Base-by-base conservation (phyloP, 2,888 invertebrate genomes). In the Melieria crassipennis region DNA sequence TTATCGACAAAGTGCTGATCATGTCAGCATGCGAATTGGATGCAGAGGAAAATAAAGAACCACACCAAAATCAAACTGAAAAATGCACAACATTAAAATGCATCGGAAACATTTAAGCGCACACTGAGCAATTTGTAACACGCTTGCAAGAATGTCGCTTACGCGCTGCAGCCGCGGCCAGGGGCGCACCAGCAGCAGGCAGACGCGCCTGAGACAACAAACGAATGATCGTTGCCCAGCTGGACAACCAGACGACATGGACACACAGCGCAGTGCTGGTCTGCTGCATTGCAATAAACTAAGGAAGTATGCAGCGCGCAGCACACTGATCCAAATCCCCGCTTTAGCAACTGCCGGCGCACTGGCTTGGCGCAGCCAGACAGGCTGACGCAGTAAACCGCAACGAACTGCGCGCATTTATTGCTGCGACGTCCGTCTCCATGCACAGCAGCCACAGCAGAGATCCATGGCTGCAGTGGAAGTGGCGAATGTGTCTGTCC, bases 51-150 rank as follows among this genome's bases (percentile, higher is more conserved):
- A 58, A 68, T 71, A 66, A 71, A 60, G 43, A 65, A 68, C 45
- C 2, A 30, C 30, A 30, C 30, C 30, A 75, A 75, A 69, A 62
- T 46, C 64, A 48, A 30, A 52, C 45, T 46, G 16, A 71, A 42
- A 50, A 64, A 69, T 63, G 64, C 47, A 57, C 52, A 57, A 45
- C 52, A 65, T 61, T 56, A 58, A 60, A 60, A 70, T 61, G 68
- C 67, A 60, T n/a, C 43, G 57, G 45, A 73, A 75, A 73, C 75
- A 78, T 75, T 76, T 74, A 76, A 76, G 78, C 76, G 77, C 76
- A 75, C 73, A 72, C 75, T 52, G 70, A 74, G 75, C 75, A 75
- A 77, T 78, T 78, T 78, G 75, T 78, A 75, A 77, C 70, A 67
- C 71, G 64, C 65, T 56, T 67, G 64, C 63, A 65, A 70, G 70